Evolutionary conservation across 23 tunicate species (phyloP), one percentile per base, ranked within the genome.

Genomic region (Phallusia fumigata): DNA sequence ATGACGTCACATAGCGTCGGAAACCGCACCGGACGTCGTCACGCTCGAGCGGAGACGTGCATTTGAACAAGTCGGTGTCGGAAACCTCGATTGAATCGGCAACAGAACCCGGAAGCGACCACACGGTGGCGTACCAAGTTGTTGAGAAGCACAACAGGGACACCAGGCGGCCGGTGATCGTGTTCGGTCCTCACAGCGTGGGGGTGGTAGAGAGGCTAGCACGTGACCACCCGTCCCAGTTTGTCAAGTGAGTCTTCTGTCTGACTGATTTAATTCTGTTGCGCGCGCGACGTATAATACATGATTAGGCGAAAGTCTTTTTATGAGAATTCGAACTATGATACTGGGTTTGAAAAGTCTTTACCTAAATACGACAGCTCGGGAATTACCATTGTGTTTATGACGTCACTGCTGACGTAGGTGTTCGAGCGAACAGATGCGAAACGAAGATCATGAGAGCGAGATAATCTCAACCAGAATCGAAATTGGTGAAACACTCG

Each of bases 1-100:
- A 24, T 58, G 26, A 58, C 69, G 69, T 58, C 33, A 52, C 32
- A n/a, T 82, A 85, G 88, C 84, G 95, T 12, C 74, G 86, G 33
- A 93, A 88, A 52, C 97, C 97, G 19, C 92, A 93, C 40, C 89
- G 97, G 0, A 88, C 83, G 36, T 93, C 97, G 36, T 93, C 97
- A 32, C 92, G 97, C 30, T 93, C 97, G 33, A 93, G 97, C 77
- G 93, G 97, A 0, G 97, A 93, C 58, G 75, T 85, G 24, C 89
- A 83, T 26, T 77, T 93, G 15, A 92, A 85, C 33, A 83, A 77
- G 53, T 88, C 97, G 18, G 82, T 82, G 0, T 87, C 92, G 22
- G 97, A 93, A 65, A 84, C 91, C 32, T 89, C 93, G 18, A 76
- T 93, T 15, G 97, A 93, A 40, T 88, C 97, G 51, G 85, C 84